A percentile compares a stretch with the other conserved stretches of the same genome.
Conservation (phyloP, 2,113 vertebrate species). For the Dipodomys ordii region DNA sequence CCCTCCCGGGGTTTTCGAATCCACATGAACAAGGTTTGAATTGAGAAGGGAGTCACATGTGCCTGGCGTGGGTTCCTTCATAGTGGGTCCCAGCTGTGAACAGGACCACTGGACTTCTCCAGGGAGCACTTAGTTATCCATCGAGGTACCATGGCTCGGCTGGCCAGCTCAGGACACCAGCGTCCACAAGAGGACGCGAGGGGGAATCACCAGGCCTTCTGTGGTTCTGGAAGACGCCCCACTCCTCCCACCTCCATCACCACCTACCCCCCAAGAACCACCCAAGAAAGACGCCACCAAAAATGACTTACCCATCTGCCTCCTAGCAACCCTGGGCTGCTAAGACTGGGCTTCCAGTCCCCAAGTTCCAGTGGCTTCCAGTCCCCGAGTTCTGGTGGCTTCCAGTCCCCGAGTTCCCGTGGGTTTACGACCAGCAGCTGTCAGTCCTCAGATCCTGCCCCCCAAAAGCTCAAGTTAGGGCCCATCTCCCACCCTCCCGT, state of each 20-base stretch:
- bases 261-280: background rate
- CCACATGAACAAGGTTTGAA: background rate
- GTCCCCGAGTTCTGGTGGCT: no score
- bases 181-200: no score
- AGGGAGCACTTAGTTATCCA: no score
- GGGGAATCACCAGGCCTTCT: background rate
- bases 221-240: background rate
- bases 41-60: background rate
- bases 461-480: background rate
- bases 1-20: background rate
- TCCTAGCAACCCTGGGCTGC: no score
- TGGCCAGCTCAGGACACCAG: background rate
- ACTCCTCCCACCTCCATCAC: no score
- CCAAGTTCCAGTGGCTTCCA: background rate
- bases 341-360: background rate
- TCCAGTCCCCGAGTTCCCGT: background rate
- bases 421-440: background rate
- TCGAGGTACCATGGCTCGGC: no score
- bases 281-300: background rate
- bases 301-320: background rate
- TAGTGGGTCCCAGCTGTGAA: background rate
- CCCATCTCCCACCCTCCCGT: accelerated
- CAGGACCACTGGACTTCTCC: background rate
- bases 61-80: background rate
- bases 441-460: background rate